A percentile compares a stretch with the other conserved stretches of the same genome.
Conservation (phyloP, 2,888 invertebrate genomes). For the Dasypolia templi region DNA sequence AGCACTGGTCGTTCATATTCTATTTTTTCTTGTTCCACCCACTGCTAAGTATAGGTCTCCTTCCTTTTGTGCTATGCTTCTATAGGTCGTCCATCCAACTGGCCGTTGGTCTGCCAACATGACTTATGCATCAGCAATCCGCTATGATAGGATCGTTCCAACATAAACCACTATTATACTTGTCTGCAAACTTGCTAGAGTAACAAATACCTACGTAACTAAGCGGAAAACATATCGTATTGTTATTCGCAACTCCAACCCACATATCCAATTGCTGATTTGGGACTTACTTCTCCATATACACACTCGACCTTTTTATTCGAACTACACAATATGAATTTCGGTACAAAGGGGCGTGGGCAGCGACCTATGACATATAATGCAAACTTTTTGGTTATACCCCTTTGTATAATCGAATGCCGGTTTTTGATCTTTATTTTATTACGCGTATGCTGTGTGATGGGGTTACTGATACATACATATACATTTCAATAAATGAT, state of each 20-base stretch:
- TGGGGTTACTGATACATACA: not conserved
- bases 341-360: slow-evolving; percentile 22
- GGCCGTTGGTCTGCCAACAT: not conserved
- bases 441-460: not conserved
- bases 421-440: slow-evolving; percentile 14
- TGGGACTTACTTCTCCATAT: slow-evolving; percentile 46
- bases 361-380: slow-evolving; percentile 19
- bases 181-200: slow-evolving; percentile 6
- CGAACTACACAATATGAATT: slow-evolving; percentile 48
- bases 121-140: not conserved
- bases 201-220: slow-evolving; percentile 4
- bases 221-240: slow-evolving; percentile 37
- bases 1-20: not conserved
- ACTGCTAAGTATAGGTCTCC: not conserved
- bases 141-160: not conserved
- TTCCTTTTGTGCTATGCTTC: not conserved
- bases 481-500: not conserved
- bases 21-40: not conserved
- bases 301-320: slow-evolving; percentile 56
- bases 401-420: slow-evolving; percentile 27
- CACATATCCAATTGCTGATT: slow-evolving; percentile 51
- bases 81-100: not conserved
- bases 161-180: not conserved
- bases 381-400: slow-evolving; percentile 31
- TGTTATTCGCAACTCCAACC: slow-evolving; percentile 35